These are phyloP conservation scores for Orestias chungarensis DNA, from an alignment of 2,797 vertebrate genomes.

Conservation along the genomic window DNA sequence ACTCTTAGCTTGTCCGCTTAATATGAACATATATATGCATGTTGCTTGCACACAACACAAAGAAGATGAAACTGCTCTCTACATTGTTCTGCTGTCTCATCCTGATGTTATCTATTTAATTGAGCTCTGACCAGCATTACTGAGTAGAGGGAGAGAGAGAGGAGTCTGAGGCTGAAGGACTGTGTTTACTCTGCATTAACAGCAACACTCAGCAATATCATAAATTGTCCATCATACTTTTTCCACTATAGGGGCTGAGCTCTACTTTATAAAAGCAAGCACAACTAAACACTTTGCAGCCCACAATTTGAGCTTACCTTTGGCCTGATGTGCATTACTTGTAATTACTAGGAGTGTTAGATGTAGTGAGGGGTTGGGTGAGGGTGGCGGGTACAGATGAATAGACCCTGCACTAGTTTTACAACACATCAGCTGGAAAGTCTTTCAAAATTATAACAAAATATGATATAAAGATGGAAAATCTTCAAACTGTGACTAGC, in stretches of 20 bases:
- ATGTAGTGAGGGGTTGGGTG: background rate
- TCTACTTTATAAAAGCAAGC: background rate
- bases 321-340: conserved; percentile 1
- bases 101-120: conserved; percentile 13
- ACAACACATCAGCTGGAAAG: background rate
- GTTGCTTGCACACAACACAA: background rate
- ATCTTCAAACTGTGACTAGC: background rate
- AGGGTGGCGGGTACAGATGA: background rate
- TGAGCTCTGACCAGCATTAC: conserved; percentile 2
- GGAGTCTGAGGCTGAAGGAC: background rate
- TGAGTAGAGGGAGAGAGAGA: conserved; percentile 1
- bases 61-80: background rate
- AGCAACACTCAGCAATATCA: conserved; percentile 6
- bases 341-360: background rate
- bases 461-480: background rate
- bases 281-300: background rate
- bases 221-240: background rate
- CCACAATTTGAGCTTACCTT: background rate
- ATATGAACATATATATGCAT: background rate
- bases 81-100: conserved; percentile 5
- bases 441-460: background rate
- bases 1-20: background rate
- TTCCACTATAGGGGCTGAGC: background rate
- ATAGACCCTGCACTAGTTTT: background rate
- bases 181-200: conserved; percentile 4